Evolutionary conservation across 2,113 vertebrate species (phyloP), one percentile per base, ranked within the genome.

Genomic region (Triplophysa dalaica): DNA sequence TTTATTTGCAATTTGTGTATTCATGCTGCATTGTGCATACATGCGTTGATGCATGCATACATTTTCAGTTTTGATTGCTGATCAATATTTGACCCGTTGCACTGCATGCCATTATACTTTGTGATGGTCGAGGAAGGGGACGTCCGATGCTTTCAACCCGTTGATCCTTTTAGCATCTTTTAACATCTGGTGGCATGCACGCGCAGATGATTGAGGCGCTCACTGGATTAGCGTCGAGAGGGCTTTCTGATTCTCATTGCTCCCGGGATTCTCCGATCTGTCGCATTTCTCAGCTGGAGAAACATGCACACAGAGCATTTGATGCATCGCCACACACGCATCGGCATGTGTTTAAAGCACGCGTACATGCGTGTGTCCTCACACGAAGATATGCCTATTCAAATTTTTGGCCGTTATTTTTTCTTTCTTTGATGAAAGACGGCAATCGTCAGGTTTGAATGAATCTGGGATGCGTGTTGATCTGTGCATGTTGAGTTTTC

Each of bases 361-460:
- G 77, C 22, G 6, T 26, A 58, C 33, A 38, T 38, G 5, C 33
- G 6, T 38, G 33, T 38, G 33, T 38, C 33, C 5, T 38, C 33
- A 8, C 62, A 45, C 22, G 66, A 12, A 50, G 45, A 10, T 50
- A 2, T 50, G 12, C 45, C 3, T 50, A 54, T 38, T 24, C 60
- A 17, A 38, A 24, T 60, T 26, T 61, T 45, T 68, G 1, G 82
- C 76, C 82, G 54, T 69, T 70, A 68, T 70, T 63, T 70, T 56
- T 11, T 70, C 65, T 26, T 26, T 56, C 70, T 70, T 70, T 82
- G 84, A 87, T 82, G 21, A 66, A 70, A 83, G 38, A 48, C 48
- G 13, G 43, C 33, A 56, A 19, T 84, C 74, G 76, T 76, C 78
- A 77, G 68, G 61, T 74, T 62, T 61, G 80, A 83, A 89, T 86